Conservation (phyloP, 2,888 invertebrate species). For the Dorcus parallelipipedus region DNA sequence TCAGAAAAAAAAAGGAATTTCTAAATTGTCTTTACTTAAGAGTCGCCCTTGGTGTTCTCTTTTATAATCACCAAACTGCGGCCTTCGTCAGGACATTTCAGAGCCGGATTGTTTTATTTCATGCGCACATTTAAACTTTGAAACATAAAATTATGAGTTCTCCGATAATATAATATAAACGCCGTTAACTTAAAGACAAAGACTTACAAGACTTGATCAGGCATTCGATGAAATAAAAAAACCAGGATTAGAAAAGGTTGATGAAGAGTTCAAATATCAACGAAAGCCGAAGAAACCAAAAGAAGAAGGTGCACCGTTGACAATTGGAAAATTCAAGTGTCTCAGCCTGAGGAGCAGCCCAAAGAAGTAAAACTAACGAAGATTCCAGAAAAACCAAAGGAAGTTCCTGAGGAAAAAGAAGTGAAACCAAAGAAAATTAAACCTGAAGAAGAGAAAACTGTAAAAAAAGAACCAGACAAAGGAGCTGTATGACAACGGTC, state of each 20-base stretch:
- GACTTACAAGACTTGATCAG: slow-evolving; percentile 41
- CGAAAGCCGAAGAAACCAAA: slow-evolving; percentile 26
- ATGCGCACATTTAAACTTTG: no score
- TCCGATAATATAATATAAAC: slow-evolving; percentile 22
- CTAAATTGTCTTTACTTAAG: no score
- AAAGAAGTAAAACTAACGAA: slow-evolving; percentile 42
- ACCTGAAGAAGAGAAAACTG: slow-evolving; percentile 18
- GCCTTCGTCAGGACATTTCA: no score
- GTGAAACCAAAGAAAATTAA: slow-evolving; percentile 13
- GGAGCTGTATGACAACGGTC: slow-evolving; percentile 45
- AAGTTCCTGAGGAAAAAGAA: slow-evolving; percentile 11
- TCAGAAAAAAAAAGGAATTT: no score
- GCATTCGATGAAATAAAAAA: slow-evolving; percentile 48
- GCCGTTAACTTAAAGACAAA: slow-evolving; percentile 43
- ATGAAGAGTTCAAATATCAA: slow-evolving; percentile 37
- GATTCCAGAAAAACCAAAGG: slow-evolving; percentile 37
- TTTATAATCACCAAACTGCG: no score
- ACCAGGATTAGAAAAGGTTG: slow-evolving; percentile 42
- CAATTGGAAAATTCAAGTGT: slow-evolving; percentile 43
- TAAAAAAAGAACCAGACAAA: slow-evolving; percentile 23
- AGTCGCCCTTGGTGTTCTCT: no score
- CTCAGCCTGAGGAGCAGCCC: slow-evolving; percentile 33
- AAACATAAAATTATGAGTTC: no score
- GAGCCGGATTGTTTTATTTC: no score
- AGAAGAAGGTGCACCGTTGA: slow-evolving; percentile 32